A percentile compares a stretch with the other conserved stretches of the same genome.
phyloP scores from a whole-genome alignment of 1,140 invertebrate species.

The Papilio glaucus region DNA sequence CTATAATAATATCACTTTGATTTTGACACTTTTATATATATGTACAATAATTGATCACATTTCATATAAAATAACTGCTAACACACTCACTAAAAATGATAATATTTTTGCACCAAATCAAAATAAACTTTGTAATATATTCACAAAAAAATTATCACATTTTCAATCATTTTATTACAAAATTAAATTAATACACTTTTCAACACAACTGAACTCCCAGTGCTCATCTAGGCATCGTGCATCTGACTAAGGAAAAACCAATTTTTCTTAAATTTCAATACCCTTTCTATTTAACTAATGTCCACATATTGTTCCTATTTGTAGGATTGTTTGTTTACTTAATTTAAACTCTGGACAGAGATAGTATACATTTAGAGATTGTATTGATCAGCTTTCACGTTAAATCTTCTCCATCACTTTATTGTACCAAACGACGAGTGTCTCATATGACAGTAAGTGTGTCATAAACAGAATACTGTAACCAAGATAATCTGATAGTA shows the following conservation, averaged over 20 bases:
- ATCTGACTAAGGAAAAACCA: conserved; percentile 31
- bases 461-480: too few relatives aligned
- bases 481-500: too few relatives aligned
- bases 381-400: too few relatives aligned
- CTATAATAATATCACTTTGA: background rate
- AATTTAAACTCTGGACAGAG: too few relatives aligned
- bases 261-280: conserved; percentile 35
- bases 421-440: too few relatives aligned
- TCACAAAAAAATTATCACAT: background rate
- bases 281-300: conserved; percentile 33
- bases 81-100: background rate
- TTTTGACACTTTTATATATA: background rate
- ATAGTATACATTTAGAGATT: too few relatives aligned
- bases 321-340: background rate
- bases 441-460: too few relatives aligned
- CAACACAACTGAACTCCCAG: background rate
- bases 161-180: background rate
- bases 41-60: background rate
- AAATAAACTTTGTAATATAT: background rate
- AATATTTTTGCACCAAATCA: background rate
- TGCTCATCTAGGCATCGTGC: conserved; percentile 13
- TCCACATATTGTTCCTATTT: background rate
- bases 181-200: background rate
- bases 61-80: background rate
- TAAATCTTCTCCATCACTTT: too few relatives aligned